Conservation (phyloP, 2,113 vertebrate genomes). For the Clupea harengus region DNA sequence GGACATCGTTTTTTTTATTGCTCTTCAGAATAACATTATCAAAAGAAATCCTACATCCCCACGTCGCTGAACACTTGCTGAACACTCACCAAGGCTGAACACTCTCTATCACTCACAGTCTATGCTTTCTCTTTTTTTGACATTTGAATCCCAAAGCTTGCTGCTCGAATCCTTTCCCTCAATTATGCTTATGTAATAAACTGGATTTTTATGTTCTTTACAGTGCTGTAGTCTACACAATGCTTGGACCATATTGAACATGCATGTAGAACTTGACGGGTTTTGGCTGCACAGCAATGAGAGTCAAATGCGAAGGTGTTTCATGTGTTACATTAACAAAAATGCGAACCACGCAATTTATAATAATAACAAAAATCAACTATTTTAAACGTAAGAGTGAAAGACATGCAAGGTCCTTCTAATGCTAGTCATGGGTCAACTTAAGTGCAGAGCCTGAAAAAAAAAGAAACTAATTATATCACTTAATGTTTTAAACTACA, state of each 20-base stretch:
- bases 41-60: not conserved
- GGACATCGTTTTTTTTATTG: not conserved
- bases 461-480: too few relatives aligned
- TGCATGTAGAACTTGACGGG: not conserved
- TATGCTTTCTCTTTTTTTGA: conserved; percentile 30
- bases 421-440: not conserved
- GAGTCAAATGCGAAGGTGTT: not conserved
- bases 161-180: conserved; percentile 15
- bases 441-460: not conserved
- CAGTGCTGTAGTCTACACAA: not conserved
- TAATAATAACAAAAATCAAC: too few relatives aligned
- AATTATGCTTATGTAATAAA: conserved; percentile 33
- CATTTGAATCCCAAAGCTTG: conserved; percentile 26
- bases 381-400: too few relatives aligned
- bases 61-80: not conserved
- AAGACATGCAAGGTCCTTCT: not conserved
- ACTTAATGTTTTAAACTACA: not conserved
- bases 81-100: not conserved
- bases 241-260: not conserved
- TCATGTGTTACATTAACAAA: not conserved
- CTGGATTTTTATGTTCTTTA: conserved; percentile 11
- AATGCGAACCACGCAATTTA: too few relatives aligned
- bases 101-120: conserved; percentile 20
- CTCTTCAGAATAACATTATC: not conserved
- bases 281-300: not conserved